Evolutionary conservation across 2,888 invertebrate genomes (phyloP), one percentile per base, ranked within the genome.

Genomic region (Drosophila sordidula): DNA sequence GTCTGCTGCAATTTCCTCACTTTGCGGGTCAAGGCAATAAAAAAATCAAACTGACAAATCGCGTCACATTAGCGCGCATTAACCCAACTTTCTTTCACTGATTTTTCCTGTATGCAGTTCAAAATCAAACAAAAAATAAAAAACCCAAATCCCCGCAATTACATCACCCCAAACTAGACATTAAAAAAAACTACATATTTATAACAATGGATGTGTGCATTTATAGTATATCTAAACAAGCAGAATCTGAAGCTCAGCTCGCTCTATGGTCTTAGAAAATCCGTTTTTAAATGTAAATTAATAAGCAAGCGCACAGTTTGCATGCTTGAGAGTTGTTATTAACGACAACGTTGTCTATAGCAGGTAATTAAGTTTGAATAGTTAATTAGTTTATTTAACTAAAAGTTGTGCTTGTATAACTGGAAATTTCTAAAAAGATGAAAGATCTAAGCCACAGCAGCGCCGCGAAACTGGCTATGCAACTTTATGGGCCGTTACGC

Each of bases 301-400:
- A 80, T 65, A 71, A 71, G 58, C 52, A 61, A 41, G 46, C 66
- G 49, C 49, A 25, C 66, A 67, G 72, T 39, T 67, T 57, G 75
- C 70, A 78, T 68, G 80, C 65, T 61, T 59, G 58, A 69, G 64
- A 72, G 75, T 61, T 58, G 79, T 78, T 75, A 58, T 76, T 78
- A 75, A 61, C 63, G 74, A 61, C 61, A 79, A 54, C 68, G 52
- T 12, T 45, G 82, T 68, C 69, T 66, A 67, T 68, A 77, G 64
- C 69, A 32, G 72, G 66, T 85, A 87, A 85, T 85, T 85, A 85
- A 89, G 85, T 79, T 79, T 74, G 84, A 87, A 85, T 85, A 74
- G 72, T 71, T 85, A 89, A 89, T 89, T 79, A 85, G 82, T 82
- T 81, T 81, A 77, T 71, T 87, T 87, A 89, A 66, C 65, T 79